These are phyloP conservation scores for Platycnemis pennipes DNA, from an alignment of 2,888 invertebrate genomes.

Conservation along the genomic window DNA sequence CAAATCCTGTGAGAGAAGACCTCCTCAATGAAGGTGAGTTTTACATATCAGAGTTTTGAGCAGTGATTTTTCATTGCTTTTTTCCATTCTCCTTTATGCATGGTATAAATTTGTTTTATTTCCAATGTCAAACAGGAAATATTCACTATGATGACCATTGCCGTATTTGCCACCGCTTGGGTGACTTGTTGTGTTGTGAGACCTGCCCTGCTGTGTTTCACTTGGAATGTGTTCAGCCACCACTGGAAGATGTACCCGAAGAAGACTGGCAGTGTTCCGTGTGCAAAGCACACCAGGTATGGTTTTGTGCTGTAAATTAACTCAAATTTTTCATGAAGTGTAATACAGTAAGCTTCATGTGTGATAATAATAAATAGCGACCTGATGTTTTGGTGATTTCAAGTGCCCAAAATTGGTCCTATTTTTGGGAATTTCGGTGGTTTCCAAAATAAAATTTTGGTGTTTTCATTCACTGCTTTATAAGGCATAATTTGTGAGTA, in stretches of 20 bases:
- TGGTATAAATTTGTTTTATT: slow-evolving; percentile 44
- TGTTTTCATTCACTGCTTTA: too few species aligned
- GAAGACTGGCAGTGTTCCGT: slow-evolving; percentile 99
- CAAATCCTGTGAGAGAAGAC: slow-evolving; percentile 95
- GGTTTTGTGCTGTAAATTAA: too few species aligned
- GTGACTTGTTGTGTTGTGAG: slow-evolving; percentile 98
- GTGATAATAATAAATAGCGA: too few species aligned
- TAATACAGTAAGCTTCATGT: too few species aligned
- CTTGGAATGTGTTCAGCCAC: slow-evolving; percentile 97
- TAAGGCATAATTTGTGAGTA: too few species aligned
- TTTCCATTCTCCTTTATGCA: neutral
- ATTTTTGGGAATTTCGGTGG: too few species aligned
- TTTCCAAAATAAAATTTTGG: too few species aligned
- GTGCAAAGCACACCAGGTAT: slow-evolving; percentile 93
- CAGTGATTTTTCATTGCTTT: neutral
- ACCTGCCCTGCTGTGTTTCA: slow-evolving; percentile 99
- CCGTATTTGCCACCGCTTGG: slow-evolving; percentile 93
- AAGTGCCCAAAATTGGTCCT: too few species aligned
- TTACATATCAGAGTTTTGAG: neutral
- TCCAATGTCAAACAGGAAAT: slow-evolving; percentile 81
- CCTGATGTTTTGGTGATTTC: too few species aligned
- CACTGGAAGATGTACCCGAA: slow-evolving; percentile 94
- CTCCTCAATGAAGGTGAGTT: slow-evolving; percentile 92
- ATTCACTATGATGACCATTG: slow-evolving; percentile 97
- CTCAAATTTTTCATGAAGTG: too few species aligned